Evolutionary conservation across 2,797 vertebrate species (phyloP).

Genomic region (Lepilemur ruficaudatus): DNA sequence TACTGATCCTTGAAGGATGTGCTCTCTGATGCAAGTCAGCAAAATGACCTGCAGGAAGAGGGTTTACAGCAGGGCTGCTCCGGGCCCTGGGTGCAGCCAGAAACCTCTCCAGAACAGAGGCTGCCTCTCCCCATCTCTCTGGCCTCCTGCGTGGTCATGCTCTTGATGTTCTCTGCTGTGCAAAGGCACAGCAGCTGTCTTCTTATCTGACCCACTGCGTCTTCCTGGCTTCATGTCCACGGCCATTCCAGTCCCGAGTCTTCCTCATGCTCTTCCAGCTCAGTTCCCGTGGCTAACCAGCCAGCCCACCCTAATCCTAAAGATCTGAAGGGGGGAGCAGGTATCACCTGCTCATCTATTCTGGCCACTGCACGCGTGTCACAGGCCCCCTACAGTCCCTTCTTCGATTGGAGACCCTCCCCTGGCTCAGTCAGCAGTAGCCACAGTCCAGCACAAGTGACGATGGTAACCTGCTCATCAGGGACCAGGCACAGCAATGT

Average conservation of each 20-base stretch:
- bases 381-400: background rate
- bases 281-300: background rate
- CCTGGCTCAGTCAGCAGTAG: background rate
- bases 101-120: background rate
- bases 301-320: background rate
- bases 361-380: accelerated
- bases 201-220: background rate
- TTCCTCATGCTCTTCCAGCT: background rate
- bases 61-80: background rate
- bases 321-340: background rate
- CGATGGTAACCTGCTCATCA: background rate
- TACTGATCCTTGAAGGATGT: background rate
- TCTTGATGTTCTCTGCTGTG: background rate
- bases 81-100: background rate
- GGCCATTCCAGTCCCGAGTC: no score
- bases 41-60: background rate
- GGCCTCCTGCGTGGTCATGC: accelerated
- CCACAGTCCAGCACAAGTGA: background rate
- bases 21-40: background rate
- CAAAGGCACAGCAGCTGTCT: background rate
- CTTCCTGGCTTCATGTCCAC: accelerated
- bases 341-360: background rate
- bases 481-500: background rate
- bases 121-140: background rate
- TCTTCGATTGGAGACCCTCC: background rate